Percentiles rank a stretch among this genome's conserved stretches.
Conservation (phyloP, 2,888 invertebrate genomes). For the Pantelozetes paolii region DNA sequence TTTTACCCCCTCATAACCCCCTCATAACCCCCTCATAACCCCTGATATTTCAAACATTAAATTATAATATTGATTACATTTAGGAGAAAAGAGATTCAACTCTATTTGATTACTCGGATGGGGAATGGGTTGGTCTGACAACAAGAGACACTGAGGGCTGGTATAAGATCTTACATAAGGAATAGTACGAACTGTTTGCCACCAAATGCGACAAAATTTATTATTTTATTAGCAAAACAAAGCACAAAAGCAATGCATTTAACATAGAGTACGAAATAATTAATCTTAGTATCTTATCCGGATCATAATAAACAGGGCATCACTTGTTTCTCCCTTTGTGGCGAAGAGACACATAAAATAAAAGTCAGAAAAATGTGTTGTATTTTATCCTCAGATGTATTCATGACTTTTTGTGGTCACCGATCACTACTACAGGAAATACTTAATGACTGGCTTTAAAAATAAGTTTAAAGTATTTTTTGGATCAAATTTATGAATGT, state of each 20-base stretch:
- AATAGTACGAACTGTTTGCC: neutral
- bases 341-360: neutral
- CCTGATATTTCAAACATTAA: too few relatives aligned
- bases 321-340: neutral
- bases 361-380: neutral
- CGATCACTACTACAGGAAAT: constrained; percentile 8
- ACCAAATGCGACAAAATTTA: constrained; percentile 10
- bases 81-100: too few relatives aligned
- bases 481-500: neutral
- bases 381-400: neutral
- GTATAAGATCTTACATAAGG: too few relatives aligned
- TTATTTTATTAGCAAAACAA: neutral
- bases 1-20: too few relatives aligned
- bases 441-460: constrained; percentile 14
- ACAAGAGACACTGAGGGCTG: neutral
- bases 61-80: too few relatives aligned
- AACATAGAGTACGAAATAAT: neutral
- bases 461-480: neutral
- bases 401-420: constrained; percentile 11
- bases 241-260: neutral
- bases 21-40: too few relatives aligned
- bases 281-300: constrained; percentile 5
- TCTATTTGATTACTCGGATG: neutral
- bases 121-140: neutral
- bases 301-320: neutral